A percentile compares a stretch with the other conserved stretches of the same genome.
These are phyloP conservation scores for Clarias fuscus DNA, from an alignment of 2,797 vertebrate species.

Conservation along the genomic window DNA sequence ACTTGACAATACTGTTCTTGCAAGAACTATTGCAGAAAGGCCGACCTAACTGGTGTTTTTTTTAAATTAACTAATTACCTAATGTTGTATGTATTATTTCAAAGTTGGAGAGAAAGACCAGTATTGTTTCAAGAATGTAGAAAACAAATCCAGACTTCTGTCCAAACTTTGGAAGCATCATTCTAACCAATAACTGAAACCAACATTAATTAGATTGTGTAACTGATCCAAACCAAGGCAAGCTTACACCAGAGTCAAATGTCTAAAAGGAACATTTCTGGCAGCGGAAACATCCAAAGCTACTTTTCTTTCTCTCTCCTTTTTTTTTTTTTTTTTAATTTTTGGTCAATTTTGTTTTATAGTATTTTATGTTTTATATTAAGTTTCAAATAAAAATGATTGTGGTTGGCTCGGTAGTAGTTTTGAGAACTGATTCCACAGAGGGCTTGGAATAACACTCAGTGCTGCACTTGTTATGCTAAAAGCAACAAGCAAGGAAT, in stretches of 20 bases:
- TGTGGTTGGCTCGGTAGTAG: background rate
- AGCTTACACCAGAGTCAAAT: background rate
- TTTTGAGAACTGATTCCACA: background rate
- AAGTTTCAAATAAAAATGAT: conserved; percentile 1
- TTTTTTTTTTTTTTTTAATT: background rate
- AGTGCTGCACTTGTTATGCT: background rate
- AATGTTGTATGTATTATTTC: too few species aligned
- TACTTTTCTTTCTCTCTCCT: background rate
- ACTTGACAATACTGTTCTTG: too few species aligned
- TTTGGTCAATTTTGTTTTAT: background rate
- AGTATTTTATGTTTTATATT: background rate
- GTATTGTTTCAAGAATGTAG: too few species aligned
- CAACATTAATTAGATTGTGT: background rate
- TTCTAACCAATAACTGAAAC: background rate
- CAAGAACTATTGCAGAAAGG: too few species aligned
- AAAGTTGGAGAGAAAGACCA: too few species aligned
- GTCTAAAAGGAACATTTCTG: too few species aligned
- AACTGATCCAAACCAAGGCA: background rate
- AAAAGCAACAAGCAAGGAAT: background rate
- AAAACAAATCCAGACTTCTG: too few species aligned
- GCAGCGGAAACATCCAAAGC: background rate
- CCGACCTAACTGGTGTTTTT: too few species aligned
- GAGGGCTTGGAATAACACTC: background rate
- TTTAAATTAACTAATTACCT: too few species aligned
- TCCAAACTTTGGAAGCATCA: background rate